Evolutionary conservation across 2,888 invertebrate genomes (phyloP), one percentile per base, ranked within the genome.

Genomic region (Pogonocherus hispidulus): DNA sequence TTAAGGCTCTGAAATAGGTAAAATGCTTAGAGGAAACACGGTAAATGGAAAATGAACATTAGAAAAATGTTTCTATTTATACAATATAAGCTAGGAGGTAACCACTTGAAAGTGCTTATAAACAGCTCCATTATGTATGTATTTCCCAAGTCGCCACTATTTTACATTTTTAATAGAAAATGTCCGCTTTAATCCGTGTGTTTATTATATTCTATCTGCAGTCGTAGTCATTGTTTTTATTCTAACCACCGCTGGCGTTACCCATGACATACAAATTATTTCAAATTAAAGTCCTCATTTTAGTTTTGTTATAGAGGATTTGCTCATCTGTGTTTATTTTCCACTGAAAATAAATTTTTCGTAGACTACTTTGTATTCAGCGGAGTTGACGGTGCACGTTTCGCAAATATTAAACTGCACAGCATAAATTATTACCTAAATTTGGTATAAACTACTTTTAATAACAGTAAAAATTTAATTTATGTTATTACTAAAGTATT

Each of bases 141-240:
- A 83, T 83, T 83, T 84, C 84, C 83, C 83, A 80, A 79, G 79
- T 77, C 79, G 78, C 79, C 79, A 76, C 80, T 83, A 83, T 84
- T 84, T 84, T 84, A 84, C 81, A 82, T 84, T 84, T 83, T 83
- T 83, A 84, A 83, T 82, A 83, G 84, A 83, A 84, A 82, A 82
- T 78, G 82, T 82, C 82, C 78, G 78, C 82, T 83, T 83, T 82
- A 83, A 82, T 81, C 81, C 80, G 76, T 74, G 74, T 73, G 81
- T 80, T 82, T 82, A 82, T 80, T 80, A 78, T 79, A 72, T 81
- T 79, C 71, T 71, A 75, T 71, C 67, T 51, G n/a, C 41, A 22
- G n/a, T n/a, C n/a, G n/a, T n/a, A n/a, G 47, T 49, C 67, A 46
- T 41, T 57, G 56, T 56, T 55, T 56, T 67, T 62, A 20, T 57